phyloP scores from a whole-genome alignment of 2,888 invertebrate genomes.

The Noctua fimbriata region DNA sequence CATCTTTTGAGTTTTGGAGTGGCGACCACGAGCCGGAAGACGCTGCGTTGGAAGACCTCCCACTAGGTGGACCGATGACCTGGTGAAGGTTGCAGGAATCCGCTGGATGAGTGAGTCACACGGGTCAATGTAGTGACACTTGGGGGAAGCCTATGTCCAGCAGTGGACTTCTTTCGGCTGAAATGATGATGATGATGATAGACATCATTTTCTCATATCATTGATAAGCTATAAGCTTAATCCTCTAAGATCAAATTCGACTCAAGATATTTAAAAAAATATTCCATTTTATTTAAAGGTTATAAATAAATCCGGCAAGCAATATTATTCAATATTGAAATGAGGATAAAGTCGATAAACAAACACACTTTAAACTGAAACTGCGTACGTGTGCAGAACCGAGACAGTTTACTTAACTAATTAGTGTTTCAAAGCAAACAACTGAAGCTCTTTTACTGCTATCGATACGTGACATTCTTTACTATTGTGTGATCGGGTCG shows the following conservation, averaged over 20 bases:
- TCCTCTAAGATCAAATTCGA: neutral
- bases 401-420: slow-evolving; percentile 68
- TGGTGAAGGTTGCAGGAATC: too few relatives aligned
- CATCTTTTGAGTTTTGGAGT: too few relatives aligned
- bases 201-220: too few relatives aligned
- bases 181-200: too few relatives aligned
- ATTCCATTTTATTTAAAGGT: slow-evolving; percentile 5
- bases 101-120: too few relatives aligned
- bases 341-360: slow-evolving; percentile 52
- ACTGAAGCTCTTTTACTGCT: slow-evolving; percentile 57
- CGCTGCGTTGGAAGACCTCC: too few relatives aligned
- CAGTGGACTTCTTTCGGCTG: too few relatives aligned
- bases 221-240: neutral
- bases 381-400: slow-evolving; percentile 63
- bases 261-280: neutral
- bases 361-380: slow-evolving; percentile 66
- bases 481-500: slow-evolving; percentile 30
- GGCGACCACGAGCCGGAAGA: too few relatives aligned
- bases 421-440: slow-evolving; percentile 64
- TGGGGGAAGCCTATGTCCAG: too few relatives aligned
- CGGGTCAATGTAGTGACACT: too few relatives aligned
- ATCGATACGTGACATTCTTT: slow-evolving; percentile 59
- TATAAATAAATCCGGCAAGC: slow-evolving; percentile 12
- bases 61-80: too few relatives aligned
- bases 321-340: slow-evolving; percentile 50